phyloP scores from a whole-genome alignment of 1,140 invertebrate genomes.

The Aphidius ervi region DNA sequence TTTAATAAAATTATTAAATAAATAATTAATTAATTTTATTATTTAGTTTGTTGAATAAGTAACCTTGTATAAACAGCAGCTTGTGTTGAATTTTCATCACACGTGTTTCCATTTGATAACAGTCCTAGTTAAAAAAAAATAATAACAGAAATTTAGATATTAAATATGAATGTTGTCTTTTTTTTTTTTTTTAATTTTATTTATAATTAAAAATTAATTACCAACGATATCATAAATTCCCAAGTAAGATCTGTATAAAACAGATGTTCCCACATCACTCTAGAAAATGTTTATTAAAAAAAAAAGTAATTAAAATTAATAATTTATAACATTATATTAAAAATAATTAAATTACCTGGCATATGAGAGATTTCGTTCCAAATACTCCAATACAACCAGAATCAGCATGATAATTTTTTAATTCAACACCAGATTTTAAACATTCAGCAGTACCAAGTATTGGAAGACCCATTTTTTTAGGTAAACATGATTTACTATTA shows the following conservation, averaged over 20 bases:
- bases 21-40: too few species aligned
- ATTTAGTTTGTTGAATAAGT: too few species aligned
- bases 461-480: conserved; percentile 52
- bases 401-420: conserved; percentile 44
- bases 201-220: conserved; percentile 23
- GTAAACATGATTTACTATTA: conserved; percentile 39
- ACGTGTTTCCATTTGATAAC: conserved; percentile 50
- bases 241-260: conserved; percentile 47
- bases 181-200: too few species aligned
- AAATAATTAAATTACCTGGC: conserved; percentile 43
- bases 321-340: conserved; percentile 9
- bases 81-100: conserved; percentile 34
- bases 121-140: conserved; percentile 38
- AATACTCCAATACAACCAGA: conserved; percentile 54
- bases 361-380: conserved; percentile 48
- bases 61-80: conserved; percentile 58
- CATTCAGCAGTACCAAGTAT: conserved; percentile 50
- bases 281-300: conserved; percentile 29
- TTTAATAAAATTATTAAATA: too few species aligned
- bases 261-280: conserved; percentile 51
- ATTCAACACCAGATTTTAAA: conserved; percentile 37
- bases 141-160: too few species aligned
- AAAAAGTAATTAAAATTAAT: conserved; percentile 9
- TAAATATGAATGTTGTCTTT: too few species aligned
- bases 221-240: conserved; percentile 53